Base-by-base conservation (phyloP, 2,113 vertebrate genomes). In the Cervus canadensis region DNA sequence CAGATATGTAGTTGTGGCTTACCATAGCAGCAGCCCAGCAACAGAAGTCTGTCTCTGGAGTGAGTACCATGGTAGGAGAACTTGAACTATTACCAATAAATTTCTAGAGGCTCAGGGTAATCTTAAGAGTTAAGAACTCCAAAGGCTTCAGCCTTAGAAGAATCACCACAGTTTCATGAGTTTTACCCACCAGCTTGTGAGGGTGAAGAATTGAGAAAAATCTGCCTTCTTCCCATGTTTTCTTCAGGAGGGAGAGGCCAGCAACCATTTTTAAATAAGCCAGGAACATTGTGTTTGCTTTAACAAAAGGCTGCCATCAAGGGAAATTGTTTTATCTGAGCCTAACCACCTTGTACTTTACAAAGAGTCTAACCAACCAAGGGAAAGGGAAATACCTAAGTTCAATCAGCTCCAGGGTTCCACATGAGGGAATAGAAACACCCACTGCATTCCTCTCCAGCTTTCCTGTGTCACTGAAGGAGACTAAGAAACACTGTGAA, bases 251-350 rank as follows among this genome's bases (percentile, higher is more conserved):
- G 26, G 45, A 79, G 45, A 21, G 33, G 23, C 88, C 87, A 43
- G 6, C 28, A 74, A 84, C 5, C 8, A 23, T 50, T 97, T 45
- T 71, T 12, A 90, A 96, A 81, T 36, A 85, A 76, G 26, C 12
- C 12, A 9, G 60, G 40, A n/a, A 30, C 7, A 16, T 40, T 83
- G 50, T 36, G 2, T 62, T 57, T 21, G 81, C 30, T 89, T 89
- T 60, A 89, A 92, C 64, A 82, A 60, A 93, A 95, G 67, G 4
- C 52, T 54, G 2, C 45, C 45, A 12, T 90, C 16, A 78, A 87
- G 74, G 57, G 30, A 87, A 52, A 60, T 56, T 40, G 19, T 78
- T 87, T 79, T 28, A 56, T 8, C 17, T 50, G 16, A 88, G n/a
- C 17, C 26, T 50, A 71, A 74, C 2, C 6, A n/a, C 23, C 4